Conservation (phyloP, 2,797 vertebrate species). For the Melanotaenia trifasciata region DNA sequence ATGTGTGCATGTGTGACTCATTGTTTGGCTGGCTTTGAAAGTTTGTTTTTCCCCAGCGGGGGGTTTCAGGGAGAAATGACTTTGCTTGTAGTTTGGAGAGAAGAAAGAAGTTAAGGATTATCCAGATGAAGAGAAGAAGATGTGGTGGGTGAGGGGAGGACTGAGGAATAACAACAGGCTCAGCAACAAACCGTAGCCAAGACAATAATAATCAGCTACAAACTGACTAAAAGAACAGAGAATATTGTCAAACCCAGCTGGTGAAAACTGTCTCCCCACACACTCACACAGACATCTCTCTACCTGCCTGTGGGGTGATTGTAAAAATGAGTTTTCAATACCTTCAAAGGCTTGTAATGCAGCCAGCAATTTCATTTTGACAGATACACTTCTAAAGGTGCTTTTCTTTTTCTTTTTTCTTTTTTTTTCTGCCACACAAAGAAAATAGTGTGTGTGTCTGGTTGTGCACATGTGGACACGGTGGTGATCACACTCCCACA, state of each 20-base stretch:
- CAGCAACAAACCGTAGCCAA: slow-evolving; percentile 49
- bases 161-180: slow-evolving; percentile 38
- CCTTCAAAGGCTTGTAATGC: slow-evolving; percentile 77
- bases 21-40: slow-evolving; percentile 76
- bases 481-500: slow-evolving; percentile 78
- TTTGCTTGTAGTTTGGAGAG: slow-evolving; percentile 62
- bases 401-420: slow-evolving; percentile 20
- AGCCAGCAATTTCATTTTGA: slow-evolving; percentile 77
- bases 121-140: slow-evolving; percentile 50
- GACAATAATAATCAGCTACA: slow-evolving; percentile 66
- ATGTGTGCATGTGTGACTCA: slow-evolving; percentile 67
- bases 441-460: slow-evolving; percentile 37
- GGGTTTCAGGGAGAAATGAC: slow-evolving; percentile 58
- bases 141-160: slow-evolving; percentile 17
- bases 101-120: slow-evolving; percentile 73
- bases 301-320: slow-evolving; percentile 65
- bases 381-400: slow-evolving; percentile 72
- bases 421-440: slow-evolving; percentile 47
- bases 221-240: slow-evolving; percentile 56
- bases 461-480: slow-evolving; percentile 52
- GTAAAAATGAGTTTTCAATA: slow-evolving; percentile 74
- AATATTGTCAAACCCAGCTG: slow-evolving; percentile 43
- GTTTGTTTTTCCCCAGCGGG: slow-evolving; percentile 64
- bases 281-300: slow-evolving; percentile 30
- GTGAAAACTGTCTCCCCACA: slow-evolving; percentile 28